Evolutionary conservation across 2,113 vertebrate genomes (phyloP), one percentile per base, ranked within the genome.

Genomic region (Alexandromys fortis): DNA sequence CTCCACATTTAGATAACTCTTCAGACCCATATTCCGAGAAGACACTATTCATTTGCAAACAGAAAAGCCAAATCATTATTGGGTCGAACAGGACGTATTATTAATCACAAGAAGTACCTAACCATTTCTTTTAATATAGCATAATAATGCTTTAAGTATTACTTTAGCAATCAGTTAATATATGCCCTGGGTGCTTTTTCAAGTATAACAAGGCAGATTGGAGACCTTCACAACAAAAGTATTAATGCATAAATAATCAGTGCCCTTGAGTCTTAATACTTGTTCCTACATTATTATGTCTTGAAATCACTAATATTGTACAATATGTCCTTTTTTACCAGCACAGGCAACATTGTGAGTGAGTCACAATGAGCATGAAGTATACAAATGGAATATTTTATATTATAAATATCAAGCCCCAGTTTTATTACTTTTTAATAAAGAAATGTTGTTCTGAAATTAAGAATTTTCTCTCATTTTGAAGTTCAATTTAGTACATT

Each of bases 371-470:
- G 86, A 89, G 68, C 21, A 70, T 85, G 35, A 92, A 73, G 91
- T 45, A 58, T 72, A 94, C 88, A 87, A 96, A 85, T 81, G 35
- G 83, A 91, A 91, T 7, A 86, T 35, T 92, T 81, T 85, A 72
- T 49, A 89, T 91, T 78, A 87, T 72, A 94, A 94, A 94, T 78
- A 93, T 49, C 70, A 94, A 79, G 61, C 21, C 52, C 12, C 4
- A 49, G n/a, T 95, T 91, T 92, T 83, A 58, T 92, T 90, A 92
- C n/a, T 92, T 96, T 96, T 30, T 95, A 94, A 92, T 86, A 96
- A 92, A 90, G 35, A 77, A 82, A 35, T 63, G 33, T 79, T 95
- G 38, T 83, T 94, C 91, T 90, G 28, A 95, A 92, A 92, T 92
- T 86, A 93, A 94, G 21, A 86, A 76, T 63, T 58, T 65, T 93